These are phyloP conservation scores for Meteorus colon DNA, from an alignment of 2,888 invertebrate species.

Conservation along the genomic window DNA sequence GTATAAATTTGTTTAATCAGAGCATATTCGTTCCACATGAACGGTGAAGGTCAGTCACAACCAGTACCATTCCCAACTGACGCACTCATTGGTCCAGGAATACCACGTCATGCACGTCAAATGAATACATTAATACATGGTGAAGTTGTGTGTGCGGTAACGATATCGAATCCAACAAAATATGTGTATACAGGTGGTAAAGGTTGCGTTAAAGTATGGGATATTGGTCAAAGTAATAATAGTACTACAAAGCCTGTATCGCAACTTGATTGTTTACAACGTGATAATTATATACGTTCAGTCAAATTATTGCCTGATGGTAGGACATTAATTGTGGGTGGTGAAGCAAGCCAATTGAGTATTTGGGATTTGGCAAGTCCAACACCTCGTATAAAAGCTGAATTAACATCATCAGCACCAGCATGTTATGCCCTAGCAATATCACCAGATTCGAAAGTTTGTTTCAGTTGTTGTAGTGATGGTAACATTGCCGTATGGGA, in stretches of 20 bases:
- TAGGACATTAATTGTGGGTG: slow-evolving; percentile 95
- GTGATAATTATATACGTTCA: slow-evolving; percentile 96
- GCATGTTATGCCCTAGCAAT: slow-evolving; percentile 99
- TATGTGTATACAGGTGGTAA: slow-evolving; percentile 99
- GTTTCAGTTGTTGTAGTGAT: slow-evolving; percentile 99
- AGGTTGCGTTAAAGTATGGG: slow-evolving; percentile 93
- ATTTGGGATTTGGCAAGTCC: slow-evolving; percentile 97
- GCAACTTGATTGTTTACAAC: slow-evolving; percentile 92
- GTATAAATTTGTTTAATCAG: slow-evolving; percentile 71
- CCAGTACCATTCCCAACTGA: slow-evolving; percentile 97
- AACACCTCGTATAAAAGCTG: slow-evolving; percentile 93
- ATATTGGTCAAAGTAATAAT: slow-evolving; percentile 71
- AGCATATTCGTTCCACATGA: slow-evolving; percentile 96
- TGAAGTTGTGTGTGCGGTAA: slow-evolving; percentile 98
- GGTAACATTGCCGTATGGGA: slow-evolving; percentile 99
- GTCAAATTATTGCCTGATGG: slow-evolving; percentile 96
- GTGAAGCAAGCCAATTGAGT: slow-evolving; percentile 95
- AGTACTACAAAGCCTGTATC: slow-evolving; percentile 78
- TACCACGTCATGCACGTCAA: slow-evolving; percentile 92
- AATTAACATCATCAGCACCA: slow-evolving; percentile 91
- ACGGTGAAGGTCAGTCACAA: slow-evolving; percentile 88
- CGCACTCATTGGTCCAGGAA: slow-evolving; percentile 93
- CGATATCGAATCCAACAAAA: slow-evolving; percentile 88
- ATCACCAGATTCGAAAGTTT: slow-evolving; percentile 96
- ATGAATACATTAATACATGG: slow-evolving; percentile 95